Percentiles rank a stretch among this genome's conserved stretches.
Conservation (phyloP, 2,888 invertebrate species). For the Camptogramma bilineatum region DNA sequence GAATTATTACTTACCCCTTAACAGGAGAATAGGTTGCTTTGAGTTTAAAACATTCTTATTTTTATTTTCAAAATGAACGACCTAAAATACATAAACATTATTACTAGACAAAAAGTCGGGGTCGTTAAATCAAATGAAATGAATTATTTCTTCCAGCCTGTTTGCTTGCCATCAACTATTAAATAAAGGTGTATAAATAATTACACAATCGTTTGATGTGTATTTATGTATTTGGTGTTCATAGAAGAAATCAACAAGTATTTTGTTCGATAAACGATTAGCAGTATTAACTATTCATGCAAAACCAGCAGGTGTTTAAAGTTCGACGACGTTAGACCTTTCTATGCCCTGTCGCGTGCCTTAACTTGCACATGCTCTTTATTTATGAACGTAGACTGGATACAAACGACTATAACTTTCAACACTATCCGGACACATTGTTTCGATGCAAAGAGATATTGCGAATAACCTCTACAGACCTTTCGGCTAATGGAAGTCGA, state of each 20-base stretch:
- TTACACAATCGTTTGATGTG: not conserved
- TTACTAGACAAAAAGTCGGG: too few relatives aligned
- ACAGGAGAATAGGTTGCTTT: too few relatives aligned
- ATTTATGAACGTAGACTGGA: conserved; percentile 54
- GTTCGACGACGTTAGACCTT: conserved; percentile 81
- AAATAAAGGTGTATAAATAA: not conserved
- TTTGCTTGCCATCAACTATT: not conserved
- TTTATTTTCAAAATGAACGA: too few relatives aligned
- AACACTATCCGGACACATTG: conserved; percentile 54
- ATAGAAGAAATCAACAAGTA: conserved; percentile 21
- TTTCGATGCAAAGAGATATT: conserved; percentile 31
- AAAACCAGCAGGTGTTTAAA: conserved; percentile 68
- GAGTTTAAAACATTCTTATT: too few relatives aligned
- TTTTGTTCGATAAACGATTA: conserved; percentile 21
- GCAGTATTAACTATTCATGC: conserved; percentile 44
- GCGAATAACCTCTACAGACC: conserved; percentile 32
- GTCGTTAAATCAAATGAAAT: too few relatives aligned
- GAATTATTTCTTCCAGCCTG: not conserved
- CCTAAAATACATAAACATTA: too few relatives aligned
- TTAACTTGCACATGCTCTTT: conserved; percentile 55
- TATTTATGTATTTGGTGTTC: too few relatives aligned
- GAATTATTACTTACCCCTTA: too few relatives aligned
- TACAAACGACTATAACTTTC: conserved; percentile 54
- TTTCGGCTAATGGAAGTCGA: conserved; percentile 36
- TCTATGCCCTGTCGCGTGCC: conserved; percentile 71